A percentile compares a stretch with the other conserved stretches of the same genome.
Evolutionary conservation across 2,888 invertebrate species (phyloP).

Genomic region (Drosophila sordidula): DNA sequence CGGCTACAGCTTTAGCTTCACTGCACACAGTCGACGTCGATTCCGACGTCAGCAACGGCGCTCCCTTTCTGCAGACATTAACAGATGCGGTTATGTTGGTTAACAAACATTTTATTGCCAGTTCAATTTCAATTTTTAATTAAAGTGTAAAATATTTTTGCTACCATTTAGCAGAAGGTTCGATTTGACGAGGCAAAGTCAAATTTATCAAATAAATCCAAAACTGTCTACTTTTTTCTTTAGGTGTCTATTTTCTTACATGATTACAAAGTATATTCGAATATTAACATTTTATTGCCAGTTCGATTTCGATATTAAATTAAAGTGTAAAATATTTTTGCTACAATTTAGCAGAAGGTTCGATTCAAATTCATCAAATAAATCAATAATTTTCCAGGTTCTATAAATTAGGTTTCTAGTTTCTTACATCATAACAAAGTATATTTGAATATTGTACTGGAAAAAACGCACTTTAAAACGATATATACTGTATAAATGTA

Average conservation of each 20-base stretch:
- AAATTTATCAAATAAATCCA: no score
- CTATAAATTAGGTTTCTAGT: no score
- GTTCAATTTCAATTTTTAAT: conserved; percentile 78
- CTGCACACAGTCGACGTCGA: conserved; percentile 59
- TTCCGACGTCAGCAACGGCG: conserved; percentile 41
- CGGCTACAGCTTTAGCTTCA: conserved; percentile 62
- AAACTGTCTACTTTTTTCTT: no score
- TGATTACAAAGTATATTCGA: no score
- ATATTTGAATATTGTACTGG: no score
- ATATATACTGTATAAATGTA: no score
- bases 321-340: conserved; percentile 69
- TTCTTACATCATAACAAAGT: no score
- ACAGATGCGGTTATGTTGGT: conserved; percentile 80
- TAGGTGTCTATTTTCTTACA: no score
- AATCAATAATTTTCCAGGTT: no score
- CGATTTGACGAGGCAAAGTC: not conserved
- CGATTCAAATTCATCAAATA: not conserved
- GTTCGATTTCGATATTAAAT: conserved; percentile 77
- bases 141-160: conserved; percentile 69
- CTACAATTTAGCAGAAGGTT: conserved; percentile 18
- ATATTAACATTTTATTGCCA: conserved; percentile 72
- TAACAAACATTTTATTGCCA: conserved; percentile 79
- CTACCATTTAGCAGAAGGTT: conserved; percentile 18
- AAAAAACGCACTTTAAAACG: no score
- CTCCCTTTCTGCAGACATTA: conserved; percentile 68